Conservation (phyloP, 2,797 vertebrate species). For the Darevskia mixta region DNA sequence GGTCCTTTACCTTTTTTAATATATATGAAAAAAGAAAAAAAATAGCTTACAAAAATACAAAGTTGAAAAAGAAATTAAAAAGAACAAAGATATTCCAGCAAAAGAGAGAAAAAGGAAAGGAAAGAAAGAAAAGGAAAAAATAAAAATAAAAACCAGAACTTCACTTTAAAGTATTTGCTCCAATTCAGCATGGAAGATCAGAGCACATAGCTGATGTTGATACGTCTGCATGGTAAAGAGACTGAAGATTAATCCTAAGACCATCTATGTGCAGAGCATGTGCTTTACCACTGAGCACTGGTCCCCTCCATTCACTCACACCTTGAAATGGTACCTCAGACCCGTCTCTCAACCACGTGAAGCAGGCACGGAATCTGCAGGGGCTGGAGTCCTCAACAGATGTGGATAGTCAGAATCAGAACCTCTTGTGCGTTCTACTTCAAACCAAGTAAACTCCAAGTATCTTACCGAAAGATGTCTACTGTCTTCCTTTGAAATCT, state of each 20-base stretch:
- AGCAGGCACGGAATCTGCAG: not conserved
- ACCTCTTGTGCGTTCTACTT: not conserved
- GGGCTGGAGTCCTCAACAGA: not conserved
- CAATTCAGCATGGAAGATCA: too few relatives aligned
- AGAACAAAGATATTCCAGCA: too few relatives aligned
- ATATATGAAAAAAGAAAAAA: too few relatives aligned
- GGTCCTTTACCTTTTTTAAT: too few relatives aligned
- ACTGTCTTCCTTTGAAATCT: conserved; percentile 1
- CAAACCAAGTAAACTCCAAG: not conserved
- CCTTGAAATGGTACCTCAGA: not conserved
- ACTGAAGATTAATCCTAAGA: not conserved
- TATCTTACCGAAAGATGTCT: not conserved
- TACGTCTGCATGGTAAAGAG: not conserved
- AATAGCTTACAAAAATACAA: too few relatives aligned
- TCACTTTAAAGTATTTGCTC: not conserved
- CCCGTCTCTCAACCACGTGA: not conserved
- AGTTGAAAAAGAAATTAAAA: too few relatives aligned
- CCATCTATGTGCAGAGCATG: not conserved
- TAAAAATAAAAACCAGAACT: too few relatives aligned
- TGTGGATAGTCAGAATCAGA: not conserved
- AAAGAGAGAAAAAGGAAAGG: too few relatives aligned
- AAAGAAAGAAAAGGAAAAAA: too few relatives aligned
- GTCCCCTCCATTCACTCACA: too few relatives aligned
- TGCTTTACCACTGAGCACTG: not conserved
- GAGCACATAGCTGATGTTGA: not conserved